These are phyloP conservation scores for Sussaba pulchella DNA, from an alignment of 2,888 invertebrate species.

Conservation along the genomic window DNA sequence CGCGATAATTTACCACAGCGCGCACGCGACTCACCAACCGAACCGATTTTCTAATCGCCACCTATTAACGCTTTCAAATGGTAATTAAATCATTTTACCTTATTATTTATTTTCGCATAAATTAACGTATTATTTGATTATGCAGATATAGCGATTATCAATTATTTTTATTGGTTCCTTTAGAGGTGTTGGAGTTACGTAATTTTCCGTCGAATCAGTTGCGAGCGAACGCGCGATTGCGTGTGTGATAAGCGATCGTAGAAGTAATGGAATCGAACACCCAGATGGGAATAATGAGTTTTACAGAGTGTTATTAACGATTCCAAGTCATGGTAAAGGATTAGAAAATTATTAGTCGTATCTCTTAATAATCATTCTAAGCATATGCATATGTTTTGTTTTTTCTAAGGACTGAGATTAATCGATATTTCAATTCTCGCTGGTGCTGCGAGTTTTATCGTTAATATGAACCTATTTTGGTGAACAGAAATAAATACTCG, in stretches of 20 bases:
- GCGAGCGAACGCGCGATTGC: slow-evolving; percentile 7
- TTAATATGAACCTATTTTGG: too few relatives aligned
- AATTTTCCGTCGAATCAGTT: slow-evolving; percentile 1
- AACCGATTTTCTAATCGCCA: background rate
- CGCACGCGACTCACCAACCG: too few relatives aligned
- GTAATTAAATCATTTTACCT: slow-evolving; percentile 2
- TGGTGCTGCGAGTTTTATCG: too few relatives aligned
- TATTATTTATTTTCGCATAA: slow-evolving; percentile 10
- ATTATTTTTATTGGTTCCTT: slow-evolving; percentile 5
- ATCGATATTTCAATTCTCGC: too few relatives aligned
- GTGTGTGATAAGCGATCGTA: slow-evolving; percentile 5
- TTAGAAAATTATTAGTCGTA: background rate
- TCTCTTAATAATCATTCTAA: too few relatives aligned
- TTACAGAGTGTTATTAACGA: background rate
- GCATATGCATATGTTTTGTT: too few relatives aligned
- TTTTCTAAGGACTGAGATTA: too few relatives aligned
- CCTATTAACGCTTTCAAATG: background rate
- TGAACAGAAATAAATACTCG: background rate
- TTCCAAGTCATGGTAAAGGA: background rate
- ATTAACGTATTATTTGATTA: background rate
- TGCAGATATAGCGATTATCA: slow-evolving; percentile 1
- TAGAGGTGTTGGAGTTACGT: background rate
- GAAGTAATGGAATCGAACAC: background rate
- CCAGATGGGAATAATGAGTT: background rate
- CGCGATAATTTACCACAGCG: background rate